These are phyloP conservation scores for Pseudomyrmex pallidus DNA, from an alignment of 1,140 invertebrate genomes.

Conservation along the genomic window DNA sequence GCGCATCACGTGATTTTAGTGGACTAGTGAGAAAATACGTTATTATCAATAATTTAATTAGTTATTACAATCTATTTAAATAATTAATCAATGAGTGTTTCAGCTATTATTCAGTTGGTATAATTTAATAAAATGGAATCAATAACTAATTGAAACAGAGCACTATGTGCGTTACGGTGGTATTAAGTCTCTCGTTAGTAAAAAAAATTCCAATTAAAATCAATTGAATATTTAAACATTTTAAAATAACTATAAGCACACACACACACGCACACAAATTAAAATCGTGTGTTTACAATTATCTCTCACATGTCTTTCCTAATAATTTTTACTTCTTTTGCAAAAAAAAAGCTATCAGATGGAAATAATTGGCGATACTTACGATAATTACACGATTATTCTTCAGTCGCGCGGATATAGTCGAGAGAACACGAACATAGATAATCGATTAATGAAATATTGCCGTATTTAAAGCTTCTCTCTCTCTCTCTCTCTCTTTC, in stretches of 20 bases:
- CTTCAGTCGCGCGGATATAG: background rate
- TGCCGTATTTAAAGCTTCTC: constrained; percentile 23
- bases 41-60: constrained; percentile 23
- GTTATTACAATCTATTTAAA: background rate
- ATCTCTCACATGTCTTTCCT: background rate
- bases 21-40: background rate
- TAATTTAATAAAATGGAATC: background rate
- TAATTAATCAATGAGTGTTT: constrained; percentile 20
- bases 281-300: too few species aligned
- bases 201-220: too few species aligned
- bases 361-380: background rate
- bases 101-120: background rate
- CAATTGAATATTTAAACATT: background rate
- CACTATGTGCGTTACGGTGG: too few species aligned
- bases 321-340: background rate
- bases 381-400: background rate
- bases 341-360: background rate
- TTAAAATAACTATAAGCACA: background rate
- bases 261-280: too few species aligned
- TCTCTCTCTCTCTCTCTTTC: background rate
- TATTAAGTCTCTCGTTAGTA: too few species aligned
- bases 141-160: background rate
- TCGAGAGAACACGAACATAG: background rate
- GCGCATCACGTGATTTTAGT: background rate
- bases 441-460: constrained; percentile 56